A percentile compares a stretch with the other conserved stretches of the same genome.
Evolutionary conservation across 2,888 invertebrate genomes (phyloP).

Genomic region (Protophormia terraenovae): DNA sequence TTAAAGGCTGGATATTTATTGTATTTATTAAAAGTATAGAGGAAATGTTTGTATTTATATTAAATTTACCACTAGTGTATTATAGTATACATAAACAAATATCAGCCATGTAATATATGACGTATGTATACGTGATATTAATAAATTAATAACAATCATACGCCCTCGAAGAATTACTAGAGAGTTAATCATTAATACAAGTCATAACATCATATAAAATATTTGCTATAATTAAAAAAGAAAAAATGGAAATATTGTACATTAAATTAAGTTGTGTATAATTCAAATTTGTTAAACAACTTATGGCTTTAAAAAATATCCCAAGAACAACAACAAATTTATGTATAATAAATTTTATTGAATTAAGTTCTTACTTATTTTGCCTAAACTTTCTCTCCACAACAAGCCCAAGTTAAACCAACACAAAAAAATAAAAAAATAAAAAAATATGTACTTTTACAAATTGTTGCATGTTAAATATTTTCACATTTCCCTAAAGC

Average conservation of each 20-base stretch:
- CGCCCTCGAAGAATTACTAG: background rate
- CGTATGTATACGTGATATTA: conserved; percentile 53
- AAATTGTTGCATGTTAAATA: conserved; percentile 57
- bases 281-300: background rate
- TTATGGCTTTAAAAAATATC: background rate
- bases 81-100: background rate
- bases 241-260: background rate
- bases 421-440: conserved; percentile 4
- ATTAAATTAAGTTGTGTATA: background rate
- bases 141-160: conserved; percentile 52
- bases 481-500: conserved; percentile 28
- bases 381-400: background rate
- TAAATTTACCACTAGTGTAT: background rate
- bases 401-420: background rate
- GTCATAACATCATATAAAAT: background rate
- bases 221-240: background rate
- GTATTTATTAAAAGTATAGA: background rate
- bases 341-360: background rate
- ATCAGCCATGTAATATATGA: background rate
- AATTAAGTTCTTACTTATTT: background rate
- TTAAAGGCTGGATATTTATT: background rate
- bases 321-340: background rate
- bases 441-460: conserved; percentile 44
- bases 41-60: background rate
- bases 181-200: background rate